Conservation (phyloP, 2,797 vertebrate species). For the Callimico goeldii region DNA sequence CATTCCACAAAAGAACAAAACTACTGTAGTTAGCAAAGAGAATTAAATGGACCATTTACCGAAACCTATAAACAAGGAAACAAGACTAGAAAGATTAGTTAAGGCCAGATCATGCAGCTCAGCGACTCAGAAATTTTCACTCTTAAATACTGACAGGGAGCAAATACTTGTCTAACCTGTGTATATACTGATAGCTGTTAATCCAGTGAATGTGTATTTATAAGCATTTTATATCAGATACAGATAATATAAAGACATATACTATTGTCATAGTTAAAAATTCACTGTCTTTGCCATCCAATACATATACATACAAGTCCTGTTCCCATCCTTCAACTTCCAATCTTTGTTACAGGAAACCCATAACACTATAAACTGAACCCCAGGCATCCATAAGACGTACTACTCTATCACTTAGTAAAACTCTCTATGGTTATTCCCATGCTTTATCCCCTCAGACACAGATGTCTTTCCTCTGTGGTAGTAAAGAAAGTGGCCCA, state of each 20-base stretch:
- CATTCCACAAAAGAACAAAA: slow-evolving; percentile 35
- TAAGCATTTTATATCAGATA: background rate
- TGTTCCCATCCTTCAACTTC: background rate
- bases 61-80: slow-evolving; percentile 15
- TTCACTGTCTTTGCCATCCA: slow-evolving; percentile 12
- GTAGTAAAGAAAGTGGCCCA: background rate
- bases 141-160: slow-evolving; percentile 9
- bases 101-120: background rate
- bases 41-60: slow-evolving; percentile 24
- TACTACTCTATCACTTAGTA: background rate
- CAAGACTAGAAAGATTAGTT: background rate
- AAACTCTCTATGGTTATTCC: background rate
- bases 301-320: background rate
- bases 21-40: background rate
- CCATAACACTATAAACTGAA: slow-evolving; percentile 15
- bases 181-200: background rate
- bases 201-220: slow-evolving; percentile 14
- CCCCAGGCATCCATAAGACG: background rate
- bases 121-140: slow-evolving; percentile 3
- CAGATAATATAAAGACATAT: background rate
- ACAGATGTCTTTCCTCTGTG: background rate
- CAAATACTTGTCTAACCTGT: slow-evolving; percentile 11
- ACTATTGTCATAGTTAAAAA: background rate
- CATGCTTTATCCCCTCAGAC: background rate
- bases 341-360: background rate